Conservation (phyloP, 1,140 invertebrate genomes). For the Macrostomum lignano region DNA sequence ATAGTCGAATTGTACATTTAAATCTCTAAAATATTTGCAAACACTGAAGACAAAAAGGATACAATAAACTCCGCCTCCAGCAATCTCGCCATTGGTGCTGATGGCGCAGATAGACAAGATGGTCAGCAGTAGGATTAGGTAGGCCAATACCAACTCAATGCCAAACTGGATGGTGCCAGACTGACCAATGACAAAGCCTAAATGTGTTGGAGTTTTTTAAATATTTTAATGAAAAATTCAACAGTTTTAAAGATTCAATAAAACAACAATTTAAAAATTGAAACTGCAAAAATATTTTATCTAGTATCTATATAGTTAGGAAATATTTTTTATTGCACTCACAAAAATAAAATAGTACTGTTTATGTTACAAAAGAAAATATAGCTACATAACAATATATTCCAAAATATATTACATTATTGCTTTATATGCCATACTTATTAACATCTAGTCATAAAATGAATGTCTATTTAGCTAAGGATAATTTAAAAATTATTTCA, state of each 20-base stretch:
- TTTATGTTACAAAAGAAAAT: background rate
- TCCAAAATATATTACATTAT: no score
- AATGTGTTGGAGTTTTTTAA: slow-evolving; percentile 15
- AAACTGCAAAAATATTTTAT: no score
- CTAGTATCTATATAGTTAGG: background rate
- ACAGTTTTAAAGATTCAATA: no score
- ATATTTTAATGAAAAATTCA: no score
- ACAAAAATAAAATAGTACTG: slow-evolving; percentile 3
- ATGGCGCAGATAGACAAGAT: slow-evolving; percentile 90
- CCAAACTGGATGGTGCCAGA: slow-evolving; percentile 55
- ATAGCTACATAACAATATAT: no score
- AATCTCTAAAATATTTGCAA: slow-evolving; percentile 3
- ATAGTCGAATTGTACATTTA: no score
- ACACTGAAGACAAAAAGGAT: slow-evolving; percentile 45
- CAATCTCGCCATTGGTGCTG: slow-evolving; percentile 87
- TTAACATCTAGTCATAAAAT: no score
- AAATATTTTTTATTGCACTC: background rate
- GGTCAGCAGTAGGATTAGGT: slow-evolving; percentile 71
- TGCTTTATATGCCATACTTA: background rate
- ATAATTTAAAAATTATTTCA: slow-evolving; percentile 5
- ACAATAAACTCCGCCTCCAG: slow-evolving; percentile 96
- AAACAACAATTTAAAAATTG: no score
- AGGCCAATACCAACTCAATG: slow-evolving; percentile 73
- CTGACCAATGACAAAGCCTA: slow-evolving; percentile 85
- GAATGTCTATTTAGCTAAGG: slow-evolving; percentile 5